A percentile compares a stretch with the other conserved stretches of the same genome.
phyloP scores from a whole-genome alignment of 1,140 invertebrate species.

The Temnothorax longispinosus region DNA sequence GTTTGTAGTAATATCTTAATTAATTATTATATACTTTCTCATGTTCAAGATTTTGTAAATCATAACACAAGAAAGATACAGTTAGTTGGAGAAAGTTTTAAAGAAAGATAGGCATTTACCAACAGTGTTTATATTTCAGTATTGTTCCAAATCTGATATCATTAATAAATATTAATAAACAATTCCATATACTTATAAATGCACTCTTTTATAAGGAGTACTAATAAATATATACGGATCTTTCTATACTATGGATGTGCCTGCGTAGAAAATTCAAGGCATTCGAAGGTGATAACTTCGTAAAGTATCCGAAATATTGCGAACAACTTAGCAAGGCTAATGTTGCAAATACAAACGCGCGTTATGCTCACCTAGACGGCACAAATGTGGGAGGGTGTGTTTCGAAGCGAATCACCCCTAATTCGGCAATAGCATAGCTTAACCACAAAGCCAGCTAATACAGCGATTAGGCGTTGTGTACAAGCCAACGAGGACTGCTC shows the following conservation, averaged over 20 bases:
- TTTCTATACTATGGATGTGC: not conserved
- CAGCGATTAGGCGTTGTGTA: conserved; percentile 78
- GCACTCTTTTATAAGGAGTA: not conserved
- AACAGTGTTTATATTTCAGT: not conserved
- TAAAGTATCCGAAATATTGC: not conserved
- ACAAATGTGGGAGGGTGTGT: conserved; percentile 68
- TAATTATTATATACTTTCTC: not conserved
- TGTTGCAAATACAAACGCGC: conserved; percentile 9
- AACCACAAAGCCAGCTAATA: conserved; percentile 81
- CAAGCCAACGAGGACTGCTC: conserved; percentile 75
- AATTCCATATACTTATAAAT: not conserved
- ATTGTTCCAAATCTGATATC: not conserved
- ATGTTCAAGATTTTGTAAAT: not conserved
- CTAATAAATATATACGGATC: not conserved
- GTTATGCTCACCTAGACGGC: conserved; percentile 52
- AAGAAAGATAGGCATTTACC: not conserved
- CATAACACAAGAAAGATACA: not conserved
- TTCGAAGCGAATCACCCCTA: conserved; percentile 77
- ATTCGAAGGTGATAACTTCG: not conserved
- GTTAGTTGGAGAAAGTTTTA: not conserved
- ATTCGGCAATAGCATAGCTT: conserved; percentile 81
- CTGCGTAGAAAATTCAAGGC: not conserved
- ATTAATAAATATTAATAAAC: not conserved
- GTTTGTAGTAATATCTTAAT: not conserved
- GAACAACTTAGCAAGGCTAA: not conserved